Evolutionary conservation across 2,888 invertebrate genomes (phyloP).

Genomic region (Seladonia tumulorum): DNA sequence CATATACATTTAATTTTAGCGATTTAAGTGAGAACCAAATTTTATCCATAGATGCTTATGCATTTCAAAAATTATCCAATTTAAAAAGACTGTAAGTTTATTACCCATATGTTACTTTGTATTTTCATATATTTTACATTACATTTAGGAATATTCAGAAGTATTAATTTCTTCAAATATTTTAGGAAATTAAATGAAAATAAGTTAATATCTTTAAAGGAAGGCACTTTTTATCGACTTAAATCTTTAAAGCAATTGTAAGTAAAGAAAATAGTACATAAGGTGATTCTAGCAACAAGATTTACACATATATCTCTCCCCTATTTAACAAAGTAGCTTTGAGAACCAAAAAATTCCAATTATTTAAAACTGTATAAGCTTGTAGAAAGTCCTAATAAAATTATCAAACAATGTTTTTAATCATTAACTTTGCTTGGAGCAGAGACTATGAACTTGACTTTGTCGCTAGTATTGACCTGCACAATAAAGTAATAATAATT

Average conservation of each 20-base stretch:
- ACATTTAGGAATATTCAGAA: slow-evolving; percentile 8
- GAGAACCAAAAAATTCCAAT: neutral
- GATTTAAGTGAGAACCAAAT: slow-evolving; percentile 93
- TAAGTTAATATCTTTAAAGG: slow-evolving; percentile 88
- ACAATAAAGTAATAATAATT: too few species aligned
- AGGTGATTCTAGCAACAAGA: neutral
- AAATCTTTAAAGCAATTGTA: slow-evolving; percentile 90
- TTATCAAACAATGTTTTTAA: neutral
- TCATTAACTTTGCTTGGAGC: too few species aligned
- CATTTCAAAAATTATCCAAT: slow-evolving; percentile 90
- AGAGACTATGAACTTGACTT: too few species aligned
- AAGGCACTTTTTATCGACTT: slow-evolving; percentile 90
- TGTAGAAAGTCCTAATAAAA: neutral
- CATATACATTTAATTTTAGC: slow-evolving; percentile 84
- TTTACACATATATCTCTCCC: neutral
- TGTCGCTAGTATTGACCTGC: too few species aligned
- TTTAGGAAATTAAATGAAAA: slow-evolving; percentile 89
- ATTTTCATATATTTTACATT: neutral
- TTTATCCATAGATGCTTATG: slow-evolving; percentile 89
- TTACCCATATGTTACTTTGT: slow-evolving; percentile 17
- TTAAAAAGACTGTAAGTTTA: slow-evolving; percentile 87
- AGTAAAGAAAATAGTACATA: slow-evolving; percentile 81
- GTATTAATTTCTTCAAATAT: slow-evolving; percentile 37
- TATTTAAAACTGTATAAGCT: too few species aligned
- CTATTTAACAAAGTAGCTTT: neutral